Percentiles rank a stretch among this genome's conserved stretches.
phyloP scores from a whole-genome alignment of 2,888 invertebrate species.

The Philereme vetulata region DNA sequence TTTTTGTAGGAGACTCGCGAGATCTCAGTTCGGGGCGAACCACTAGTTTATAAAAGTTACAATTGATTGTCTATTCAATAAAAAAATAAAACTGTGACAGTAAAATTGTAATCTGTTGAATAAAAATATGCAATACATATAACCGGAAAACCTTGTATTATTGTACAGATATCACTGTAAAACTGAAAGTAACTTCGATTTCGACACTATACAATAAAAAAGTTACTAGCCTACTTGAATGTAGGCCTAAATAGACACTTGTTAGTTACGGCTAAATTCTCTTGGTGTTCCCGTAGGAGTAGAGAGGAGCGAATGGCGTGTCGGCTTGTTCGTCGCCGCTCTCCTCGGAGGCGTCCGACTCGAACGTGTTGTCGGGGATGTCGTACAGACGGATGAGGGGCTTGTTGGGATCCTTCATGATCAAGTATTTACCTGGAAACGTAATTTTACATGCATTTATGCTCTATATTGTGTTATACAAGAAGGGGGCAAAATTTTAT shows the following conservation, averaged over 20 bases:
- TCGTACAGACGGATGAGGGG: conserved; percentile 98
- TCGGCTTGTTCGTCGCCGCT: conserved; percentile 88
- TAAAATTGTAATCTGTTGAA: conserved; percentile 71
- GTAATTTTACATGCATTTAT: background rate
- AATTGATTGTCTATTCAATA: conserved; percentile 32
- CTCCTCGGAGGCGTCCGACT: conserved; percentile 97
- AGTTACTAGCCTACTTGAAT: conserved; percentile 11
- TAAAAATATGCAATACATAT: conserved; percentile 69
- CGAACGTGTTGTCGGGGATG: conserved; percentile 99
- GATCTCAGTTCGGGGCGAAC: too few species aligned
- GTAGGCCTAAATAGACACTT: conserved; percentile 10
- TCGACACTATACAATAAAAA: conserved; percentile 22
- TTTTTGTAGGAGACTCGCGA: too few species aligned
- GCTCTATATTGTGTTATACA: too few species aligned
- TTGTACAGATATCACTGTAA: conserved; percentile 45
- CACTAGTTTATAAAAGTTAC: too few species aligned
- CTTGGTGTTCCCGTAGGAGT: conserved; percentile 79
- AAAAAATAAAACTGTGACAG: conserved; percentile 61
- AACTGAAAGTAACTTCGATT: conserved; percentile 29
- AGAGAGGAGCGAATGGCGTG: conserved; percentile 78
- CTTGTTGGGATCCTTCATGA: conserved; percentile 99
- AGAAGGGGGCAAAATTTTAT: too few species aligned
- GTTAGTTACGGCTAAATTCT: conserved; percentile 41
- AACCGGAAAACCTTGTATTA: conserved; percentile 49
- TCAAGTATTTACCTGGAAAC: conserved; percentile 90